Conservation (phyloP, 35 echinoderm and acorn worm genomes). For the Heliocidaris erythrogramma region DNA sequence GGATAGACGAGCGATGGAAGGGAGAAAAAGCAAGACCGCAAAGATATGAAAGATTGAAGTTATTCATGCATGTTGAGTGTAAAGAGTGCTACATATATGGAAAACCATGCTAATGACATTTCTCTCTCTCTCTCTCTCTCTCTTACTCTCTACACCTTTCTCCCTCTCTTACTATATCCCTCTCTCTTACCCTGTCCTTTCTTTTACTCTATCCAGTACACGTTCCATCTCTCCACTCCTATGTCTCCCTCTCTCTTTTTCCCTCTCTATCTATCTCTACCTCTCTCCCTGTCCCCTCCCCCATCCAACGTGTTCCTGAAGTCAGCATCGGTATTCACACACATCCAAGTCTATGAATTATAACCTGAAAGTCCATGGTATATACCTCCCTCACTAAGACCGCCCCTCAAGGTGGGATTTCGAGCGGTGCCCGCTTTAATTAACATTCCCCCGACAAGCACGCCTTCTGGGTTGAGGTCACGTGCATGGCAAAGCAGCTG, state of each 20-base stretch:
- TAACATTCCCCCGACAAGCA: constrained; percentile 27
- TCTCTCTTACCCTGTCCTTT: neutral
- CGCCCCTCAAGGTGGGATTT: neutral
- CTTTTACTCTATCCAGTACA: neutral
- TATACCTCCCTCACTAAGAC: neutral
- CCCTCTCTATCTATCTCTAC: no score
- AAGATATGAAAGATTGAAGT: no score
- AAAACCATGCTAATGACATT: neutral
- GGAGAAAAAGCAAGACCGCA: no score
- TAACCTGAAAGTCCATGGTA: neutral
- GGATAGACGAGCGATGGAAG: no score
- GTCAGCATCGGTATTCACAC: neutral
- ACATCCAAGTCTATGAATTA: neutral
- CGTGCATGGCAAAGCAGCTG: neutral
- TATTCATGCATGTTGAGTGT: no score
- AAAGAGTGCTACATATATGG: no score
- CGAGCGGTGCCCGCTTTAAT: constrained; percentile 26
- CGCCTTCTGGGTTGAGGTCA: constrained; percentile 14
- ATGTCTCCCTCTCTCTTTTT: neutral
- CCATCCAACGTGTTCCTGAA: neutral
- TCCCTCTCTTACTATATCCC: neutral
- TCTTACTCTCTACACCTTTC: neutral
- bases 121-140: neutral
- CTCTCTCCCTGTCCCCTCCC: neutral
- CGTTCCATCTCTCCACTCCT: neutral